Evolutionary conservation across 2,113 vertebrate genomes (phyloP), one percentile per base, ranked within the genome.

Genomic region (Ptychochromis oligacanthus): DNA sequence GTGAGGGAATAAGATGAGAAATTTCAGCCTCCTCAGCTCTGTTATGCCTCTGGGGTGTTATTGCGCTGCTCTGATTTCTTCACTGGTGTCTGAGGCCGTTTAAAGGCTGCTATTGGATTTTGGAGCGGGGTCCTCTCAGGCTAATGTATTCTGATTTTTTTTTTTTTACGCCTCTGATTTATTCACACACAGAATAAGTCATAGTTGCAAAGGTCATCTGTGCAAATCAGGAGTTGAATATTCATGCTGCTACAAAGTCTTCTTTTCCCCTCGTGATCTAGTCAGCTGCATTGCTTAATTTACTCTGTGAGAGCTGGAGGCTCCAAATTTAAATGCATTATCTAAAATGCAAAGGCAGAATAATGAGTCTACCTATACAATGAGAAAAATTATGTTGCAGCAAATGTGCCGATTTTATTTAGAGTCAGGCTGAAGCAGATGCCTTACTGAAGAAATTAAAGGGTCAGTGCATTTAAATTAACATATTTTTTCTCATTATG

Each of bases 291-390:
- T 77, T 20, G 56, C 56, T 87, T 81, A 40, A 72, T 84, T 57
- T 52, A 28, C 67, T 80, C 5, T 0, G 28, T 13, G 34, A 12
- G 61, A 59, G 85, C 81, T 83, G 67, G 55, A 78, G 81, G 87
- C 83, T 81, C 62, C 36, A 81, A 1, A 83, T 89, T 89, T 72
- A 86, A 75, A 90, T 87, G 65, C 12, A 31, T 82, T 43, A 76
- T 88, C 85, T 65, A 83, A 87, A 86, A 91, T 77, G 75, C 76
- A 89, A 22, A n/a, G 56, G 26, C 65, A 22, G 59, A 75, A 82
- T 79, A 87, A 82, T 85, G 82, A 79, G 59, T 65, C 79, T 54
- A 81, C 55, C 43, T 79, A 26, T 79, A 52, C 49, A 20, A 77
- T 12, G 22, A 22, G 55, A 28, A 61, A 20, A 28, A 43, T 60